Evolutionary conservation across 2,797 vertebrate genomes (phyloP).

Genomic region (Kryptopterus vitreolus): DNA sequence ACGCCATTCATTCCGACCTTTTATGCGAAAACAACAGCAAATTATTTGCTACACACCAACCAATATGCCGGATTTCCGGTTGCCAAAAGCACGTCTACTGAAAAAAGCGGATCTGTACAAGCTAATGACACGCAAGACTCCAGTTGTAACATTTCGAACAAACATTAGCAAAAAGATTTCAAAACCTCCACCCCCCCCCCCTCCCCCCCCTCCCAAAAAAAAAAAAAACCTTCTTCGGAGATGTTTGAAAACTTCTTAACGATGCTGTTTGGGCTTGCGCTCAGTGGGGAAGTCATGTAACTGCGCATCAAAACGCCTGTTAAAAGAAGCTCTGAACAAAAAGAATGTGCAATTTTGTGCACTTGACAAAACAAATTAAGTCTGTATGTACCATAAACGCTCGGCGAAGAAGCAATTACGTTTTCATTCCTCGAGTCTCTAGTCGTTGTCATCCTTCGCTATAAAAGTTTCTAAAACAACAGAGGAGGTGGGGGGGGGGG

Average conservation of each 20-base stretch:
- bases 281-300: slow-evolving; percentile 27
- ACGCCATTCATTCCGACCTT: slow-evolving; percentile 35
- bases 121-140: background rate
- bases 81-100: background rate
- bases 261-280: slow-evolving; percentile 20
- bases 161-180: slow-evolving; percentile 12
- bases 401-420: slow-evolving; percentile 11
- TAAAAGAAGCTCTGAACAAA: slow-evolving; percentile 17
- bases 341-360: slow-evolving; percentile 27
- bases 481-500: background rate
- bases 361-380: slow-evolving; percentile 35
- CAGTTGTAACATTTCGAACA: background rate
- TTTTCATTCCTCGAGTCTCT: slow-evolving; percentile 7
- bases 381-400: slow-evolving; percentile 20
- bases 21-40: slow-evolving; percentile 8
- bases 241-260: slow-evolving; percentile 30
- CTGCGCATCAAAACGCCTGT: slow-evolving; percentile 12
- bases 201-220: no score
- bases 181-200: background rate
- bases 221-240: background rate
- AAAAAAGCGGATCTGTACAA: background rate
- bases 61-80: background rate
- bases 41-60: background rate
- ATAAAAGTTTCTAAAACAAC: slow-evolving; percentile 28
- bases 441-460: background rate